Conservation (phyloP, 2,888 invertebrate species). For the Limnephilus auricula region DNA sequence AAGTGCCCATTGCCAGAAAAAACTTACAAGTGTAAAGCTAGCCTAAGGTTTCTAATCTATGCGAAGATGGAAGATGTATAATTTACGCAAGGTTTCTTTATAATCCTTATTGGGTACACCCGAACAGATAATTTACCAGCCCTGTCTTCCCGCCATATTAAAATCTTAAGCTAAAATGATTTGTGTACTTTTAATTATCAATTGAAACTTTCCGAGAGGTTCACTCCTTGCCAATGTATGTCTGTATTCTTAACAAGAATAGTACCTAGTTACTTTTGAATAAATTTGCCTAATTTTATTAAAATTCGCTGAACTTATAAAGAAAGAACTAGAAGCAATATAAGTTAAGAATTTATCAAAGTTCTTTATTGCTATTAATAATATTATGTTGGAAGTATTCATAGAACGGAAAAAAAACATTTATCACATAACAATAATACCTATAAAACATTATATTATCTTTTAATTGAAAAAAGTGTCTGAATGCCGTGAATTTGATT, state of each 20-base stretch:
- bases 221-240: not conserved
- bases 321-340: not conserved
- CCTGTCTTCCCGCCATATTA: slow-evolving; percentile 2
- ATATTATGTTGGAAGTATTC: not conserved
- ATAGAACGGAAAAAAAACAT: not conserved
- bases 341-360: not conserved
- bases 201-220: slow-evolving; percentile 25
- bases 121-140: slow-evolving; percentile 14
- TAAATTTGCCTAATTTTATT: too few species aligned
- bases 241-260: too few species aligned
- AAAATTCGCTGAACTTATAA: not conserved
- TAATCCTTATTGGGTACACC: slow-evolving; percentile 44
- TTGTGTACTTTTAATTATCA: slow-evolving; percentile 41
- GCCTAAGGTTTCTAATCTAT: slow-evolving; percentile 1
- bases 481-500: too few species aligned
- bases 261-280: too few species aligned
- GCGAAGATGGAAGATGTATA: not conserved
- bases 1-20: too few species aligned
- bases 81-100: slow-evolving; percentile 27
- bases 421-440: not conserved
- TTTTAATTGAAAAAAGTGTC: too few species aligned
- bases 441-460: too few species aligned
- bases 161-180: slow-evolving; percentile 25
- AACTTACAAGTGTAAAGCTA: too few species aligned
- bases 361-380: not conserved